Conservation (phyloP, 2,888 invertebrate genomes). For the Chironomus tentans region DNA sequence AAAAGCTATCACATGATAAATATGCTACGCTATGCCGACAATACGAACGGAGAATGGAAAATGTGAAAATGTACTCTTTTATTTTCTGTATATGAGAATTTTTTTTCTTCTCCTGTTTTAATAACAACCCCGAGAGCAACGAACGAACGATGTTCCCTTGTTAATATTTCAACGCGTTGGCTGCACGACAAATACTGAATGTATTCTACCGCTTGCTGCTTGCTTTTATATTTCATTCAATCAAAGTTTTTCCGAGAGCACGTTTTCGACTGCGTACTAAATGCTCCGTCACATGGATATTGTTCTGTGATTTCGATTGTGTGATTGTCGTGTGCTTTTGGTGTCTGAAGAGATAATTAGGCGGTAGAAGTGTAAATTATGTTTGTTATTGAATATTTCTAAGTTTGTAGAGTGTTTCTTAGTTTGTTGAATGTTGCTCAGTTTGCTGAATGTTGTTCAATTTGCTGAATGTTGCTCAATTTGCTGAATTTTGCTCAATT, state of each 20-base stretch:
- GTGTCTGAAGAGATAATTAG: too few species aligned
- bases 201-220: conserved; percentile 19
- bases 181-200: conserved; percentile 24
- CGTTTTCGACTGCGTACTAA: conserved; percentile 25
- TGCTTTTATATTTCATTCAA: conserved; percentile 26
- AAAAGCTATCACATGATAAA: neutral
- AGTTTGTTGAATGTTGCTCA: too few species aligned
- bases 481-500: too few species aligned
- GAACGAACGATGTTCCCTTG: neutral
- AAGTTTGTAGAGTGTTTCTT: neutral
- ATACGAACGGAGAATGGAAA: neutral
- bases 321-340: too few species aligned
- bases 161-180: conserved; percentile 25
- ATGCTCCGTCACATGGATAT: neutral
- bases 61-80: neutral
- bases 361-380: too few species aligned
- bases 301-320: neutral
- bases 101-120: neutral
- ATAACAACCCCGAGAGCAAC: conserved; percentile 2
- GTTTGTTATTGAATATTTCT: too few species aligned
- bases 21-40: neutral
- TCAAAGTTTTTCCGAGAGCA: conserved; percentile 24
- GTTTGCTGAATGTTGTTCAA: too few species aligned
- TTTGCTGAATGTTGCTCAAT: neutral
- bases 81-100: too few species aligned